Conservation (phyloP, 2,113 vertebrate species). For the Dipodomys ordii region DNA sequence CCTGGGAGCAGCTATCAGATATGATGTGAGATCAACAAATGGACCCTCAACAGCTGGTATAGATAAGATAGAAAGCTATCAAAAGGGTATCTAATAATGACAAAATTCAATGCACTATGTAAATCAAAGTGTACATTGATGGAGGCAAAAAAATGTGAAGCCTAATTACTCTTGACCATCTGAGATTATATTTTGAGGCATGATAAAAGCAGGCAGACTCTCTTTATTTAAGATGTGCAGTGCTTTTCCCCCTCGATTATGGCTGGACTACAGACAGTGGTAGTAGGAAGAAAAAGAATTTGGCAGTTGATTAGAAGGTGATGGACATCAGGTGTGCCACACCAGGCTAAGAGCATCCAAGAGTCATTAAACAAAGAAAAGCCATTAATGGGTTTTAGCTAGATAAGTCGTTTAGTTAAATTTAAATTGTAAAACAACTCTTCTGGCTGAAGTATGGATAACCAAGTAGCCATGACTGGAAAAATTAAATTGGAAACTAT, state of each 20-base stretch:
- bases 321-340: not conserved
- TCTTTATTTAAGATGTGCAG: not conserved
- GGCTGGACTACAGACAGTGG: not conserved
- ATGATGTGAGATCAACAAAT: constrained; percentile 56
- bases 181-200: constrained; percentile 34
- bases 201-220: not conserved
- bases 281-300: not conserved
- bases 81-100: constrained; percentile 21
- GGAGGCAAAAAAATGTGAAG: not conserved
- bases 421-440: constrained; percentile 40
- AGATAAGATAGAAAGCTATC: constrained; percentile 39
- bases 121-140: not conserved
- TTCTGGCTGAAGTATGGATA: not conserved
- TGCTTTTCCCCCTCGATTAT: not conserved
- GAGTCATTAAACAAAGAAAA: not conserved
- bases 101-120: constrained; percentile 22
- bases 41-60: not conserved
- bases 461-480: not conserved
- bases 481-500: constrained; percentile 16
- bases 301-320: not conserved
- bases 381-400: not conserved
- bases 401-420: constrained; percentile 23
- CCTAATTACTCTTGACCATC: not conserved
- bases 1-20: constrained; percentile 42
- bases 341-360: not conserved